Conservation (phyloP, 1,140 invertebrate species). For the Drosophila micromelanica region DNA sequence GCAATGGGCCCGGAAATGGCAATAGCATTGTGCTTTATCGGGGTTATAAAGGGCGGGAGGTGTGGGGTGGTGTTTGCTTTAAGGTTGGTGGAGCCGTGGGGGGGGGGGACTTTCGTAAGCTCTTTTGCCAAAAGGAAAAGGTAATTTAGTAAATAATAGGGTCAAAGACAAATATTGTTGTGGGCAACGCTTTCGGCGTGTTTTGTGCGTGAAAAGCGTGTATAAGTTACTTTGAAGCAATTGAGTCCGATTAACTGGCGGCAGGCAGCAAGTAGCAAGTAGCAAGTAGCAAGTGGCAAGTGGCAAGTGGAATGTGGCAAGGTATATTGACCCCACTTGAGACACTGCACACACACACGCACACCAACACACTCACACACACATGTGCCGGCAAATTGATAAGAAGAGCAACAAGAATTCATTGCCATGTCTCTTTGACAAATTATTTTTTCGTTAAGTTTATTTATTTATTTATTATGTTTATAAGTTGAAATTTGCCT, state of each 20-base stretch:
- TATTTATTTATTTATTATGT: background rate
- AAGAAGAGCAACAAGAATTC: background rate
- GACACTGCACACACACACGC: background rate
- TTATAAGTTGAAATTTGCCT: background rate
- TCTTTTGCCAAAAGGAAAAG: conserved; percentile 62
- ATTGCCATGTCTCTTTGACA: conserved; percentile 19
- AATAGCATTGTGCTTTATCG: conserved; percentile 25
- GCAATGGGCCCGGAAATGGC: conserved; percentile 31
- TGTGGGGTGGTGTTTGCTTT: conserved; percentile 11
- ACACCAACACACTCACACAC: background rate
- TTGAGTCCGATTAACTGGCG: conserved; percentile 71
- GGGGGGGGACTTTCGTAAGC: conserved; percentile 28
- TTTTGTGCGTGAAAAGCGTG: conserved; percentile 77
- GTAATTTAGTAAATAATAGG: conserved; percentile 82
- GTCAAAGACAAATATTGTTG: conserved; percentile 79
- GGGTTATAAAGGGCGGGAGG: background rate
- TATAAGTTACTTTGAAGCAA: conserved; percentile 71
- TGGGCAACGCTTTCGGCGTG: conserved; percentile 66
- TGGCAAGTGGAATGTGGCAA: conserved; percentile 10
- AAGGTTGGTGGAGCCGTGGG: background rate
- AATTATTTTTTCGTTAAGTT: conserved; percentile 6
- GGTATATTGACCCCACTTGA: conserved; percentile 13
- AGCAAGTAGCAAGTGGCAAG: conserved; percentile 5
- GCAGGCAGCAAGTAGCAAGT: background rate
- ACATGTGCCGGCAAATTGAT: conserved; percentile 8